Evolutionary conservation across 2,113 vertebrate species (phyloP).

Genomic region (Alethe diademata): DNA sequence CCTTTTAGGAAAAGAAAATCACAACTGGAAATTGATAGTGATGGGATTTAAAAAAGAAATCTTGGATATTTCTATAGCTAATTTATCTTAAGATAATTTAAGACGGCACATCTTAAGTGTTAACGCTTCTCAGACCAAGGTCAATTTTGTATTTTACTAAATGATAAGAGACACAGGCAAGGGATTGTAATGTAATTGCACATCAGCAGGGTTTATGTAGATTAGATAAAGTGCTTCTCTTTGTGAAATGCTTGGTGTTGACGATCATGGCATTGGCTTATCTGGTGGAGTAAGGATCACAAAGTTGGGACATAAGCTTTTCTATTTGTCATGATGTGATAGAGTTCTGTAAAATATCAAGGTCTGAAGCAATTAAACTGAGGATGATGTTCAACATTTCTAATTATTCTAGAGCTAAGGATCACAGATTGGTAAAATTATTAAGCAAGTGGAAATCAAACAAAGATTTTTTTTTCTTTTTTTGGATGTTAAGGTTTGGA

Average conservation of each 20-base stretch:
- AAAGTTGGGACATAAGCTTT: not conserved
- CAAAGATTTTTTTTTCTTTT: not conserved
- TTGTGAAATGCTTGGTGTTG: not conserved
- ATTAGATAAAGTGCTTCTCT: not conserved
- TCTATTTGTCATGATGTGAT: not conserved
- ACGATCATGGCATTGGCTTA: not conserved
- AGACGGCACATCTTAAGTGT: not conserved
- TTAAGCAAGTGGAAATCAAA: not conserved
- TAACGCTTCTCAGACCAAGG: not conserved
- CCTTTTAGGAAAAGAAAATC: not conserved
- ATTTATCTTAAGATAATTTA: not conserved
- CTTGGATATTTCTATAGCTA: not conserved
- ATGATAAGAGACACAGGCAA: not conserved
- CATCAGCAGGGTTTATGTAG: not conserved
- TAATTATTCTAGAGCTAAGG: not conserved
- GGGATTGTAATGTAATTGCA: not conserved
- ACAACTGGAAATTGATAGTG: rapidly evolving
- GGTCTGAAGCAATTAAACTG: not conserved
- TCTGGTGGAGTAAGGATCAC: not conserved
- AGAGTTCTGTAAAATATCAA: not conserved
- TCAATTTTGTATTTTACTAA: not conserved
- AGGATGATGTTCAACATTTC: not conserved
- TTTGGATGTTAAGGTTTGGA: not conserved
- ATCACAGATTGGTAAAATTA: not conserved
- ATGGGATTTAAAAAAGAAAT: not conserved